Conservation (phyloP, 2,797 vertebrate species). For the Pelodytes ibericus region DNA sequence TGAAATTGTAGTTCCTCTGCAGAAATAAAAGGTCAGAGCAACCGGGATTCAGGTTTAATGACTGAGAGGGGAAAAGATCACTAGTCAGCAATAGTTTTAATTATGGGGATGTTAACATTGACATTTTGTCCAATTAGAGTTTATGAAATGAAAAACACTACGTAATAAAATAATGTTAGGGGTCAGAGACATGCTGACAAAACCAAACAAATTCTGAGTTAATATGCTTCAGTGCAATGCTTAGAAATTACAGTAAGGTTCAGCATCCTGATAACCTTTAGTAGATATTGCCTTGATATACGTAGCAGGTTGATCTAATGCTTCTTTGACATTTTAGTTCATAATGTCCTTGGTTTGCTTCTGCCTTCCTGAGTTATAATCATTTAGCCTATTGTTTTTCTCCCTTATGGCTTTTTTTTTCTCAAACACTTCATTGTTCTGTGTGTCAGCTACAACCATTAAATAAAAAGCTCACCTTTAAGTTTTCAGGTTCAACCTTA, state of each 20-base stretch:
- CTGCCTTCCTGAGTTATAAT: constrained; percentile 44
- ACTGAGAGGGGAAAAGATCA: constrained; percentile 57
- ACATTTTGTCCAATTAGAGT: constrained; percentile 57
- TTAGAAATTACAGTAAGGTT: constrained; percentile 41
- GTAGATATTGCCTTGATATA: constrained; percentile 56
- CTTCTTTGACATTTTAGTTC: constrained; percentile 56
- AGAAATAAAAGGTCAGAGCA: constrained; percentile 56
- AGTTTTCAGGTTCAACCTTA: constrained; percentile 42
- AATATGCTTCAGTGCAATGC: constrained; percentile 48
- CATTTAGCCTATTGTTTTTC: constrained; percentile 39
- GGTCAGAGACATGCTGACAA: constrained; percentile 57
- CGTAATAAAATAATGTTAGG: constrained; percentile 56
- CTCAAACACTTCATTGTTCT: constrained; percentile 14
- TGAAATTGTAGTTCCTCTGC: constrained; percentile 56
- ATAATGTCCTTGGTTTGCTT: constrained; percentile 53
- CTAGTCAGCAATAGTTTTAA: constrained; percentile 58
- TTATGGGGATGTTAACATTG: constrained; percentile 58
- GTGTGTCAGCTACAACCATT: constrained; percentile 42
- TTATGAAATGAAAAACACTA: constrained; percentile 58
- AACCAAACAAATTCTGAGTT: constrained; percentile 56
- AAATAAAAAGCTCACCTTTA: constrained; percentile 49
- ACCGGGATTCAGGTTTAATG: constrained; percentile 55
- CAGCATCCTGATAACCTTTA: constrained; percentile 55
- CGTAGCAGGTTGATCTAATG: constrained; percentile 51
- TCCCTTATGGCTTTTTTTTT: constrained; percentile 23